Evolutionary conservation across 2,113 vertebrate species (phyloP), one percentile per base, ranked within the genome.

Genomic region (Corydoras maculifer): DNA sequence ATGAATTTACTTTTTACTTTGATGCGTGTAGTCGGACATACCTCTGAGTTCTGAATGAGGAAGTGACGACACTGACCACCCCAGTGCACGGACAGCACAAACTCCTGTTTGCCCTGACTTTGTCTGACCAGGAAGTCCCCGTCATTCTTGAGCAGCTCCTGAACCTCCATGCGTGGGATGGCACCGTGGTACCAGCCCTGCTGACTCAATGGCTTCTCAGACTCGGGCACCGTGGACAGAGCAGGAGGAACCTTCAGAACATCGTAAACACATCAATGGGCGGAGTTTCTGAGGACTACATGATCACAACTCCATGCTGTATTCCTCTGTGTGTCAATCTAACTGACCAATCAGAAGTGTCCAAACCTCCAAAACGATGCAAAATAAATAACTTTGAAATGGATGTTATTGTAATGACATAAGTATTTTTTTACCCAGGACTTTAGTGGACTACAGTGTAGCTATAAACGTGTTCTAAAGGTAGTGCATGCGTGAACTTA

Each of bases 141-240:
- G 0, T 79, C 84, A 2, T 82, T 85, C 7, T 76, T 85, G 75
- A 99, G 88, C 68, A 99, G 86, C 84, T 92, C 89, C 58, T 90
- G 91, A 25, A 94, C 95, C 77, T 98, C 97, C 0, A 83, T 29
- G 9, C 97, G 89, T 0, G 95, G 95, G 78, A 98, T 88, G 77
- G 93, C 95, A 4, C 97, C 97, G 0, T 99, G 97, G 86, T 98
- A 99, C 97, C 97, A 99, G 80, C 75, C 82, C 87, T 99, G 97
- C 85, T 97, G 89, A 0, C 73, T 82, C 72, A 99, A 88, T 0
- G 97, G 94, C 78, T 93, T 94, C 83, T 96, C 90, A n/a, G 84
- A 81, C 7, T 93, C 92, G 0, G 90, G 91, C 18, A 92, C 75
- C 0, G 88, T 78, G 9, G 81, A 79, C 78, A 90, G 51, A 0